phyloP scores from a whole-genome alignment of 2,888 invertebrate genomes.

The Allolobophora icterica region DNA sequence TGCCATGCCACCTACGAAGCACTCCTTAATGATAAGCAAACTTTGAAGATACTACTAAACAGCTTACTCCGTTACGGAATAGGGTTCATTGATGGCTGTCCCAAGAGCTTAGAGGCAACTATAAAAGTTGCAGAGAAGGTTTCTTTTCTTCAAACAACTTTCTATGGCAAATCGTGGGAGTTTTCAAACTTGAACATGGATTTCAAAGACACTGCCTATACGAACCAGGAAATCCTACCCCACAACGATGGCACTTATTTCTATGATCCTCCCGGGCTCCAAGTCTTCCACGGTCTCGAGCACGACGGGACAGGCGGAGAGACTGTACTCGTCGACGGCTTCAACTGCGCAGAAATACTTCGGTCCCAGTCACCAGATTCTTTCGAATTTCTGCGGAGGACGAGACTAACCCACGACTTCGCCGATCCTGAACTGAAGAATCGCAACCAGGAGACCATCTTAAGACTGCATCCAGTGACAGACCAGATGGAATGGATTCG shows the following conservation, averaged over 20 bases:
- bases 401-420: slow-evolving; percentile 73
- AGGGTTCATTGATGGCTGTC: slow-evolving; percentile 46
- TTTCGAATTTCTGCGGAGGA: slow-evolving; percentile 69
- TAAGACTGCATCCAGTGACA: slow-evolving; percentile 61
- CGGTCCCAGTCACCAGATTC: slow-evolving; percentile 63
- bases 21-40: slow-evolving; percentile 1
- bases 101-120: slow-evolving; percentile 66
- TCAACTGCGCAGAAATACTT: slow-evolving; percentile 72
- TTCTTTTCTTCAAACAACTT: slow-evolving; percentile 69
- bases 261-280: slow-evolving; percentile 75
- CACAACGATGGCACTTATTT: slow-evolving; percentile 84
- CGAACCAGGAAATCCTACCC: slow-evolving; percentile 73
- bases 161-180: slow-evolving; percentile 79
- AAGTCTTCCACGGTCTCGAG: slow-evolving; percentile 65
- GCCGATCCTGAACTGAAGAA: slow-evolving; percentile 56
- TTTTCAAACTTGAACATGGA: slow-evolving; percentile 70
- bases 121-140: slow-evolving; percentile 70
- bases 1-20: slow-evolving; percentile 44
- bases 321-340: slow-evolving; percentile 78
- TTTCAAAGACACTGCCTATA: slow-evolving; percentile 79
- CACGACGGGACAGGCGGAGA: slow-evolving; percentile 75
- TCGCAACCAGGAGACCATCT: slow-evolving; percentile 49
- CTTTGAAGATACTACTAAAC: slow-evolving; percentile 42
- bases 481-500: slow-evolving; percentile 72
- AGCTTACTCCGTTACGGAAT: slow-evolving; percentile 53